Evolutionary conservation across 2,113 vertebrate genomes (phyloP), one percentile per base, ranked within the genome.

Genomic region (Scomber colias): DNA sequence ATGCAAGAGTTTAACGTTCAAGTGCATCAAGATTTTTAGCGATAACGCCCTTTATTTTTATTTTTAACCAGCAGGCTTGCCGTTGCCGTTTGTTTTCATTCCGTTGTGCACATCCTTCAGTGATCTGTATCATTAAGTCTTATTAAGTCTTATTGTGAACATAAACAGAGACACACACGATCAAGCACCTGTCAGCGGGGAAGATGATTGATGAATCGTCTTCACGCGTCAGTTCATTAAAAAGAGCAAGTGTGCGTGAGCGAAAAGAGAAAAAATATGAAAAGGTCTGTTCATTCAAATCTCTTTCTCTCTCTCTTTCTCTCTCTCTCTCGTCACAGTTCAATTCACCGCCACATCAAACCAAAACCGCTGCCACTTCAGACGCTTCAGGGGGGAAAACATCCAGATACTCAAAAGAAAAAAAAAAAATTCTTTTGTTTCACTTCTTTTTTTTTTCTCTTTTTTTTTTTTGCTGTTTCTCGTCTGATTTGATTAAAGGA

Each of bases 271-370:
- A 51, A 62, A 64, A 30, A 54, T 19, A 19, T 35, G 51, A 64
- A 82, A 21, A 27, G 24, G 67, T 69, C 30, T 79, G 46, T 45
- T 69, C 61, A 68, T 49, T 78, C 21, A 44, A 45, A 68, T 70
- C 48, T 71, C 35, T 66, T 13, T 56, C 73, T 68, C 19, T 64
- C 15, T 40, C 5, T 40, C 35, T 40, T 7, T 40, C 35, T 40
- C 35, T 40, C 35, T 40, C 35, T 35, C 31, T 35, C 31, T 35
- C 17, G 24, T 62, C 79, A 78, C 75, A 75, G 78, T 83, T 86
- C 60, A 49, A 35, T 48, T 54, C 5, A 15, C 69, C 3, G 46
- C 90, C 88, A 91, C 89, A 92, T 90, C 82, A 89, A 91, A 88
- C 64, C 67, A 50, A 71, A 79, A 79, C 81, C 83, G 30, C 71